These are phyloP conservation scores for Ormia ochracea DNA, from an alignment of 2,888 invertebrate genomes.

Conservation along the genomic window DNA sequence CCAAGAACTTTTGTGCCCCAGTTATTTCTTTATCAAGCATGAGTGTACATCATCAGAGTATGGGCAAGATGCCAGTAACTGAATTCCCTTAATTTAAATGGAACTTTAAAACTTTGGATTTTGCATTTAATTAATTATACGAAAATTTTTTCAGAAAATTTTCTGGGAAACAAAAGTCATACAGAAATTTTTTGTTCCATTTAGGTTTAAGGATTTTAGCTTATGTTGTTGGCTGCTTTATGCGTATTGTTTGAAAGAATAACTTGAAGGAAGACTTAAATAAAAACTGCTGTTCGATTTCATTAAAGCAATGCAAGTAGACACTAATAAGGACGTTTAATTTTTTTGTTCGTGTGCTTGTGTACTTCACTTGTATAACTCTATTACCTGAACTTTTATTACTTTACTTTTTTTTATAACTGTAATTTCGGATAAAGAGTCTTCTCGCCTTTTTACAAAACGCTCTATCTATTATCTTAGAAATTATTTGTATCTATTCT, in stretches of 20 bases:
- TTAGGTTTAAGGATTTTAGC: not conserved
- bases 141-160: not conserved
- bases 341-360: too few species aligned
- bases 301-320: not conserved
- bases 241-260: not conserved
- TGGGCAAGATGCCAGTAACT: conserved; percentile 54
- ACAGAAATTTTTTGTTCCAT: not conserved
- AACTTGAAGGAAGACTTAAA: not conserved
- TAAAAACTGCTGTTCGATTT: not conserved
- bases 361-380: too few species aligned
- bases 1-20: conserved; percentile 34
- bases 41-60: not conserved
- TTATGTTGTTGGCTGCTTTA: not conserved
- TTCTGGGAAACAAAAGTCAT: not conserved
- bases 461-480: too few species aligned
- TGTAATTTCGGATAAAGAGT: too few species aligned
- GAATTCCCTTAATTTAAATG: conserved; percentile 21
- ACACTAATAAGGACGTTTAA: too few species aligned
- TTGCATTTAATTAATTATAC: conserved; percentile 40
- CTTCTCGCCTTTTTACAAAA: too few species aligned
- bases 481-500: too few species aligned
- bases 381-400: too few species aligned
- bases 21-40: conserved; percentile 23
- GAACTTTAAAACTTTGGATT: conserved; percentile 17
- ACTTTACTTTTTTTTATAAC: too few species aligned